Base-by-base conservation (phyloP, 2,888 invertebrate species). In the Eustalomyia histrio region DNA sequence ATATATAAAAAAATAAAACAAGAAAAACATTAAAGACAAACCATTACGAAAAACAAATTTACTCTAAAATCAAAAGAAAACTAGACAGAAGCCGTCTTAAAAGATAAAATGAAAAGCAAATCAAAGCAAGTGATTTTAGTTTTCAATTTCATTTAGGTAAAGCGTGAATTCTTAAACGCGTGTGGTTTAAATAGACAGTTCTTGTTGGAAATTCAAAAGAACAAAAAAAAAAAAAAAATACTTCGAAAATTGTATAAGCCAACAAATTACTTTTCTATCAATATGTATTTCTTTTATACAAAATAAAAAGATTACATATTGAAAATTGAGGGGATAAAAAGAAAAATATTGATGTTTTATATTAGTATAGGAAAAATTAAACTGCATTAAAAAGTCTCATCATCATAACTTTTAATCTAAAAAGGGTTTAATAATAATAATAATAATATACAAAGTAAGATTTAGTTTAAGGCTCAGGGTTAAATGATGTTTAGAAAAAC, bases 141-240 rank as follows among this genome's bases (percentile, higher is more conserved):
- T 39, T 12, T 39, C 39, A 39, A n/a, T 47, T 47, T 47, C n/a
- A 43, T 1, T 53, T 39, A 29, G 29, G 43, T 35, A 21, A 75
- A 61, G 61, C 68, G 68, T 68, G 47, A 53, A 61, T 43, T 61
- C 33, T 53, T 68, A 43, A 68, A 75, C 47, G 75, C 68, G 67
- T 55, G 53, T 61, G 53, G 43, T 67, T 75, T 55, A 43, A n/a
- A 43, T 61, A 61, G 6, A 47, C 16, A 7, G 43, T 47, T 47
- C 1, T 10, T 14, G 10, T 12, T 39, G 2, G 12, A 39, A 39
- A 39, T 12, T n/a, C 0, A 47, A 6, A 47, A 47, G 7, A 29
- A 29, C 3, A 29, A 29, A 6, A 6, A n/a, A 14, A 47, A 14
- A 43, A 43, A 47, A 47, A 35, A 14, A 43, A 35, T 2, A 35